A percentile compares a stretch with the other conserved stretches of the same genome.
phyloP scores from a whole-genome alignment of 2,797 vertebrate species.

The Muraenolepis orangiensis region DNA sequence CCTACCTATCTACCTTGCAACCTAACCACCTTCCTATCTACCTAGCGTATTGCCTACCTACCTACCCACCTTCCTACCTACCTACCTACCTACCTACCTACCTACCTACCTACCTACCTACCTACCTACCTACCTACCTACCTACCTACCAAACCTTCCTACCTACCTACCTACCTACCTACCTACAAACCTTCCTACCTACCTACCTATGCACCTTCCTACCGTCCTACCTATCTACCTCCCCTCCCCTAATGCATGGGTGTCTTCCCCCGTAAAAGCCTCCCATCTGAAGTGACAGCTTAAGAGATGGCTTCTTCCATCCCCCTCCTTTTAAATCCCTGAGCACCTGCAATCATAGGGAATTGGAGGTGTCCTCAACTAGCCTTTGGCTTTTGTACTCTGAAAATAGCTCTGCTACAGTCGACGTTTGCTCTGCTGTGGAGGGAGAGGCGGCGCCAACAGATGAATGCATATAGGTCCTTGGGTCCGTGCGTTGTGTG shows the following conservation, averaged over 20 bases:
- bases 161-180: neutral
- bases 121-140: no score
- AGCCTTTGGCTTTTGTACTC: conserved; percentile 38
- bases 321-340: conserved; percentile 2
- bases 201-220: neutral
- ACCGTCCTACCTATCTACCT: neutral
- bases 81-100: neutral
- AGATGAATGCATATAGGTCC: conserved; percentile 30
- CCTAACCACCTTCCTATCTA: no score
- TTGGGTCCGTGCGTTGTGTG: conserved; percentile 22
- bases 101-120: neutral
- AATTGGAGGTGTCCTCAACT: conserved; percentile 36
- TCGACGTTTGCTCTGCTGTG: conserved; percentile 38
- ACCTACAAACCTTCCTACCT: neutral
- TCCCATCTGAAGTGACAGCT: neutral
- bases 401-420: conserved; percentile 47
- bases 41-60: no score
- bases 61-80: no score
- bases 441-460: conserved; percentile 17
- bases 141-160: neutral
- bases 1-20: no score
- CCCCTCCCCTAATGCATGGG: neutral
- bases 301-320: neutral
- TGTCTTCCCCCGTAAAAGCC: neutral
- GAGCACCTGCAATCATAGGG: conserved; percentile 47